These are phyloP conservation scores for Elegia similella DNA, from an alignment of 2,888 invertebrate genomes.

Conservation along the genomic window DNA sequence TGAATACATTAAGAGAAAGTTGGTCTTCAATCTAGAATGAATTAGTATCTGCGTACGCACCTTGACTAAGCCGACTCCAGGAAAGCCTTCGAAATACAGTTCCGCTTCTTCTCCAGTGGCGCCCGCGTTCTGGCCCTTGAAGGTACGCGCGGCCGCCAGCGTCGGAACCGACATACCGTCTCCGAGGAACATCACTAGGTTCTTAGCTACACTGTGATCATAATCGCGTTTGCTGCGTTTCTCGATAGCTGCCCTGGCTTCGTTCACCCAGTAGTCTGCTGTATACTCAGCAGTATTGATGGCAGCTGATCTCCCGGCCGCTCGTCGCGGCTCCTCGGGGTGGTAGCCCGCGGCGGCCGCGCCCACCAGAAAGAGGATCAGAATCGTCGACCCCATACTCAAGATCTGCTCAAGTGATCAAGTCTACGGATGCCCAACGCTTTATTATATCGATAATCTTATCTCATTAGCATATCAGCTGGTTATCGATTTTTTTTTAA, in stretches of 20 bases:
- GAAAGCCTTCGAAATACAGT: constrained; percentile 84
- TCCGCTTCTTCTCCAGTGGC: constrained; percentile 81
- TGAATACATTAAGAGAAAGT: too few species aligned
- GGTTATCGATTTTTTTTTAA: background rate
- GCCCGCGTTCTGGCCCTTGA: constrained; percentile 81
- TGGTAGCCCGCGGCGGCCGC: background rate
- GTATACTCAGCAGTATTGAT: constrained; percentile 7
- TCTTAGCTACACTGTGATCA: constrained; percentile 46
- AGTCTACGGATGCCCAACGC: background rate
- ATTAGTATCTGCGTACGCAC: constrained; percentile 43
- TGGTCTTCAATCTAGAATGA: too few species aligned
- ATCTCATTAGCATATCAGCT: background rate
- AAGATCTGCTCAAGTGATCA: background rate
- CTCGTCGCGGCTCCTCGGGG: background rate
- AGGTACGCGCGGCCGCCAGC: constrained; percentile 84
- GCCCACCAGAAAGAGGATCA: background rate
- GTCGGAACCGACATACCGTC: constrained; percentile 89
- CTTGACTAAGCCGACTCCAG: constrained; percentile 83
- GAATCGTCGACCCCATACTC: background rate
- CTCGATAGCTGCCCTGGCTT: constrained; percentile 64
- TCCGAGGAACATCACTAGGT: constrained; percentile 87
- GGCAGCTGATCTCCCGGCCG: background rate
- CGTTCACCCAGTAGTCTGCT: constrained; percentile 64
- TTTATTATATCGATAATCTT: background rate
- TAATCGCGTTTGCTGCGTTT: constrained; percentile 35